Percentiles rank a stretch among this genome's conserved stretches.
phyloP scores from a whole-genome alignment of 2,888 invertebrate species.

The Drymonia ruficornis region DNA sequence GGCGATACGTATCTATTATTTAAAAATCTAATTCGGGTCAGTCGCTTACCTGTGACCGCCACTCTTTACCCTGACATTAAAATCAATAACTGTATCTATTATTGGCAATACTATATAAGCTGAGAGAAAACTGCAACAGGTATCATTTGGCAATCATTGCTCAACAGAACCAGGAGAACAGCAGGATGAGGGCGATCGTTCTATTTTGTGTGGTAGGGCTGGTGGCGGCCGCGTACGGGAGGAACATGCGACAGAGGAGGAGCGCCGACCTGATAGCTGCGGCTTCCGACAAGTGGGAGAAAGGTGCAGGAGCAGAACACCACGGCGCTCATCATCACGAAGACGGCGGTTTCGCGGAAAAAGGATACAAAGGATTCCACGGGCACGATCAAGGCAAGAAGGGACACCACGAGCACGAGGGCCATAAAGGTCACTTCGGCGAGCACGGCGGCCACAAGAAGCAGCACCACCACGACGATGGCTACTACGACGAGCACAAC shows the following conservation, averaged over 20 bases:
- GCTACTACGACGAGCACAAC: constrained; percentile 86
- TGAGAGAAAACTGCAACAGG: constrained; percentile 69
- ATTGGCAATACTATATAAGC: constrained; percentile 82
- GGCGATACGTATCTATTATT: constrained; percentile 37
- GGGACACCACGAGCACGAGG: constrained; percentile 89
- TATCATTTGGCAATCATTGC: constrained; percentile 79
- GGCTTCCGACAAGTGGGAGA: constrained; percentile 75
- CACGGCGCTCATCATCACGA: constrained; percentile 86
- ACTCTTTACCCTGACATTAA: constrained; percentile 79
- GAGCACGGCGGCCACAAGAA: constrained; percentile 87
- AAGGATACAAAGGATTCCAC: constrained; percentile 88
- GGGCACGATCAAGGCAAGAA: constrained; percentile 87
- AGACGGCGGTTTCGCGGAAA: constrained; percentile 88
- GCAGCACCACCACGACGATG: constrained; percentile 87
- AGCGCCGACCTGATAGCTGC: constrained; percentile 80
- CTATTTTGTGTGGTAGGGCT: constrained; percentile 70
- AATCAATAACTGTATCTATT: constrained; percentile 56
- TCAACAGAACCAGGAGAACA: constrained; percentile 59
- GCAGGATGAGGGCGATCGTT: constrained; percentile 65
- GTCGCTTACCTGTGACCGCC: constrained; percentile 64
- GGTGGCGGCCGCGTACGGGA: constrained; percentile 70
- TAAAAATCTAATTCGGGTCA: constrained; percentile 69
- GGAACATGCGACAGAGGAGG: constrained; percentile 76
- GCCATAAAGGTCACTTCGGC: constrained; percentile 84
- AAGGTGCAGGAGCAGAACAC: constrained; percentile 86